Evolutionary conservation across 1,140 invertebrate genomes (phyloP).

Genomic region (Hylaeus volcanicus): DNA sequence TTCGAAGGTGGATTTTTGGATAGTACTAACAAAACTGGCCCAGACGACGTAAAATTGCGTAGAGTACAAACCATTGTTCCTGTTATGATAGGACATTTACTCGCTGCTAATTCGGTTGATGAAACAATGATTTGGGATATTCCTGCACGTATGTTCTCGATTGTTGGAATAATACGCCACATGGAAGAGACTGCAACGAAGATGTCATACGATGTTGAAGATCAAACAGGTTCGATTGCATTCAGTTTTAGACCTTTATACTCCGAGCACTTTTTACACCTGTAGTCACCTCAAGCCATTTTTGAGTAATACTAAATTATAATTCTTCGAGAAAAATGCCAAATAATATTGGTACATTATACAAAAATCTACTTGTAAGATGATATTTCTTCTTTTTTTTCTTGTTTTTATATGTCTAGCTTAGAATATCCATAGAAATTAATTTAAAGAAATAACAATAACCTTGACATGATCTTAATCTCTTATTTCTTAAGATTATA

Average conservation of each 20-base stretch:
- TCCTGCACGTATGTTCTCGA: constrained; percentile 57
- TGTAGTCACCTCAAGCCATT: too few species aligned
- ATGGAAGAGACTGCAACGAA: constrained; percentile 72
- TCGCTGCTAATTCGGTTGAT: constrained; percentile 39
- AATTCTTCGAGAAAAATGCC: too few species aligned
- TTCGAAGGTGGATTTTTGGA: constrained; percentile 68
- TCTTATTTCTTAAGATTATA: not conserved
- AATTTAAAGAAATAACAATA: too few species aligned
- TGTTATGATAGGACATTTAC: constrained; percentile 70
- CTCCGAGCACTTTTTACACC: too few species aligned
- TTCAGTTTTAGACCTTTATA: not conserved
- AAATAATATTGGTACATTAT: too few species aligned
- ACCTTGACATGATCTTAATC: not conserved
- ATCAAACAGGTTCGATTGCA: constrained; percentile 73
- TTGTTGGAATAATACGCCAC: constrained; percentile 68
- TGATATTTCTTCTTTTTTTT: too few species aligned
- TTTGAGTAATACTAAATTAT: too few species aligned
- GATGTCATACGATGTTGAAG: constrained; percentile 71
- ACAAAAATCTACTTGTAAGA: too few species aligned
- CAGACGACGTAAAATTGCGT: not conserved
- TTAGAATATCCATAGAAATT: too few species aligned
- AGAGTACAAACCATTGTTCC: constrained; percentile 69
- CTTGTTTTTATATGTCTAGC: too few species aligned
- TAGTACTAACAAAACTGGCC: constrained; percentile 46
- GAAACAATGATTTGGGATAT: constrained; percentile 65